Percentiles rank a stretch among this genome's conserved stretches.
Conservation (phyloP, 2,888 invertebrate species). For the Hyppa rectilinea region DNA sequence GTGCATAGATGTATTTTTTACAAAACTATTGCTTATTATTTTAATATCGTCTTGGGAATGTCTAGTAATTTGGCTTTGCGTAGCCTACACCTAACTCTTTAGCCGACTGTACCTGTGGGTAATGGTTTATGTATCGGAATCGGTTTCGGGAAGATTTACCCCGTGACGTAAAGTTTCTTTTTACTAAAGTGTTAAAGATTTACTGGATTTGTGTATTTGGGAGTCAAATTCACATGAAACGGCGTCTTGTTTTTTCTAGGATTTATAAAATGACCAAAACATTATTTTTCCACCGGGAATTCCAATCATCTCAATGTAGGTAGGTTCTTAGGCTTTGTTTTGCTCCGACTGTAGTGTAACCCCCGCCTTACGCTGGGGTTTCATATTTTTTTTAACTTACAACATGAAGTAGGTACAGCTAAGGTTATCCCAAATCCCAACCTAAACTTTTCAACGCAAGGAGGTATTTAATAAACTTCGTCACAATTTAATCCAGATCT, state of each 20-base stretch:
- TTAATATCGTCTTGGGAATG: too few relatives aligned
- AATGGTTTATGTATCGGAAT: constrained; percentile 36
- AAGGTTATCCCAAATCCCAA: too few relatives aligned
- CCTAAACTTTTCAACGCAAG: too few relatives aligned
- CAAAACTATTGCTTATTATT: too few relatives aligned
- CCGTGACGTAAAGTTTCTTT: neutral
- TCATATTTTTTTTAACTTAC: too few relatives aligned
- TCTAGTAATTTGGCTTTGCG: too few relatives aligned
- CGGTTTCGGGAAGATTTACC: constrained; percentile 23
- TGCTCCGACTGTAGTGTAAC: too few relatives aligned
- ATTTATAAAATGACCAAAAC: neutral
- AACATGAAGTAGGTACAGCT: too few relatives aligned
- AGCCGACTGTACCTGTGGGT: constrained; percentile 6
- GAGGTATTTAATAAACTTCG: too few relatives aligned
- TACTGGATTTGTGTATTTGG: constrained; percentile 17
- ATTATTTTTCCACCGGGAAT: neutral
- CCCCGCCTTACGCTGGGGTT: too few relatives aligned
- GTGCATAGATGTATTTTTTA: too few relatives aligned
- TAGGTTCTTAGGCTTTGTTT: neutral
- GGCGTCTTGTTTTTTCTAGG: neutral
- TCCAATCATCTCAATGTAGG: neutral
- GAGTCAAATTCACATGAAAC: constrained; percentile 7
- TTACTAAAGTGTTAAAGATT: constrained; percentile 17
- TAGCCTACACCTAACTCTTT: neutral
- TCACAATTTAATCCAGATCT: too few relatives aligned